Base-by-base conservation (phyloP, 2,797 vertebrate species). In the Eulemur mongoz region DNA sequence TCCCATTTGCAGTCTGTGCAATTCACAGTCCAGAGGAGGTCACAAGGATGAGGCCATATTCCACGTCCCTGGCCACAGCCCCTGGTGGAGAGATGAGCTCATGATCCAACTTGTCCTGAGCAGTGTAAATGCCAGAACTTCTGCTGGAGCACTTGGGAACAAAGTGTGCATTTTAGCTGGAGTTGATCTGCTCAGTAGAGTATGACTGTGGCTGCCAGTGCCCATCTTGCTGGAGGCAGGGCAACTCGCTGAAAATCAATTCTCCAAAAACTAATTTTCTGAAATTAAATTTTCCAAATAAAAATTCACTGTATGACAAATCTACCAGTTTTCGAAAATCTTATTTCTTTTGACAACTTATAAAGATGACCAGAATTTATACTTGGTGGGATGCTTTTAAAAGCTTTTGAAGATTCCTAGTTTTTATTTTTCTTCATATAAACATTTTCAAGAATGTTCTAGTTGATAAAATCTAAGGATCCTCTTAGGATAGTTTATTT, bases 201-300 rank as follows among this genome's bases (percentile, higher is more conserved):
- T 81, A 11, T 63, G 54, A 63, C 45, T 32, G 17, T 50, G 27
- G 17, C 27, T 93, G 70, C 59, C 30, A 65, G 27, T 86, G 79
- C 15, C 30, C 40, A 63, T 79, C 32, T 87, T 90, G 72, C 38
- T 91, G 48, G 72, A 88, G 38, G 40, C 11, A 88, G 70, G 23
- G 20, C 78, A 97, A 90, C 69, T 90, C 35, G 57, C 8, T 40
- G 81, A 89, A 96, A 95, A 85, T 32, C 69, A 82, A 14, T 94
- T 86, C 57, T 79, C 30, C 10, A 82, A 92, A 96, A 97, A 78
- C 4, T 7, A 72, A 94, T 94, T 93, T 85, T 91, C 40, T 94
- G 32, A 92, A 85, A 82, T 91, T 94, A 92, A 94, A 89, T 94
- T 96, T 96, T 6, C 50, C 78, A 94, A 88, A 91, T 85, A 63